Conservation (phyloP, 2,888 invertebrate species). For the Embidobia sp. region DNA sequence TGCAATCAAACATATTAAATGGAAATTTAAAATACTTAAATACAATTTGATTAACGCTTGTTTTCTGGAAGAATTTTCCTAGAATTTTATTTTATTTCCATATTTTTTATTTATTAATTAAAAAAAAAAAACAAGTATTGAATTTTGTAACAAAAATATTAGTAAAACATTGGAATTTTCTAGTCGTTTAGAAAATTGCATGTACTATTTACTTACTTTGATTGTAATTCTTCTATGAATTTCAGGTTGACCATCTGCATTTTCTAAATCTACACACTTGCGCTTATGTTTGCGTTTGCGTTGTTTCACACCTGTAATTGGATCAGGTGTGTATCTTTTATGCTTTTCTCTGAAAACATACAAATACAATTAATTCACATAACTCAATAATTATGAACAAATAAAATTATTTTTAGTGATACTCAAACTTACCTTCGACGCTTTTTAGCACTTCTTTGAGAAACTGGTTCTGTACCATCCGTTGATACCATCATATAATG, state of each 20-base stretch:
- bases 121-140: too few species aligned
- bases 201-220: too few species aligned
- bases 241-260: slow-evolving; percentile 82
- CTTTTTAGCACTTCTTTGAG: slow-evolving; percentile 79
- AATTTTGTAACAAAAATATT: too few species aligned
- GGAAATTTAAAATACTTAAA: too few species aligned
- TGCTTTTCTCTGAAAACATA: slow-evolving; percentile 85
- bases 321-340: slow-evolving; percentile 88
- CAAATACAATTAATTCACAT: background rate
- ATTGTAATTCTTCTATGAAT: slow-evolving; percentile 90
- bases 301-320: slow-evolving; percentile 84
- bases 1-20: too few species aligned
- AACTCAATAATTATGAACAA: background rate
- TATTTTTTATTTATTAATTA: too few species aligned
- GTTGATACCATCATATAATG: slow-evolving; percentile 80
- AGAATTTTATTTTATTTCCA: too few species aligned
- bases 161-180: too few species aligned
- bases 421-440: slow-evolving; percentile 76
- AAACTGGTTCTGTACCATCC: slow-evolving; percentile 76
- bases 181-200: too few species aligned
- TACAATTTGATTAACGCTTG: too few species aligned
- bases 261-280: slow-evolving; percentile 87
- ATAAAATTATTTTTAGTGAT: too few species aligned
- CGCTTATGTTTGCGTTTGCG: slow-evolving; percentile 91
- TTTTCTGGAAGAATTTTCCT: too few species aligned